Base-by-base conservation (phyloP, 1,140 invertebrate genomes). In the Eupeodes corollae region DNA sequence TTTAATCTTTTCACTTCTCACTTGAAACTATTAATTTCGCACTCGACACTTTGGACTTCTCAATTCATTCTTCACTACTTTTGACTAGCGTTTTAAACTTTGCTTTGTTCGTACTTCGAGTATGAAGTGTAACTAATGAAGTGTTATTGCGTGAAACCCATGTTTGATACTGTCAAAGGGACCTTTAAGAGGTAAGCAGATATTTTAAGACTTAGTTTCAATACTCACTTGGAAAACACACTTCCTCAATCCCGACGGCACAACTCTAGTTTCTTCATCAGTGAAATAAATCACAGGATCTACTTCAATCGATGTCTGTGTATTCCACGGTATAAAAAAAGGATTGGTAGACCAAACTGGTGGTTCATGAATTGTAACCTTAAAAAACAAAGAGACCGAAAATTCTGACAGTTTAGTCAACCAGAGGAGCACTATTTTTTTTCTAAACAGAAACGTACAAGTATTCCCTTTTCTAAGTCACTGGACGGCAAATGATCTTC, bases 261-360 rank as follows among this genome's bases (percentile, higher is more conserved):
- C 50, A 5, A 52, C 54, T 8, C 62, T 44, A 0, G 64, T 67
- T 26, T 59, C 56, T 30, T 62, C 58, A 33, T 65, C 64, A 33
- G 57, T 61, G 12, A 61, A 65, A 33, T 60, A 67, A 5, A 62
- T 59, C 13, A 59, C 55, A 3, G 64, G 64, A 9, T 67, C 64
- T 0, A 68, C 52, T 15, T 59, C 59, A 6, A 68, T 42, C 2
- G 54, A 47, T 2, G 61, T 61, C 6, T 60, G 46, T 0, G 64
- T 61, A 18, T 64, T 54, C 1, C 49, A 55, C 2, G 64, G 61
- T 39, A 68, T 41, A 6, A 26, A 48, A 31, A 48, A 58, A 0
- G 55, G 56, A 45, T 53, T 41, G 14, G 50, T 61, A 19, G 67
- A 61, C 62, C 64, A 68, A 2, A 63, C 61, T 14, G 44, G 49